Conservation (phyloP, 2,113 vertebrate species). For the Cinclus mexicanus region DNA sequence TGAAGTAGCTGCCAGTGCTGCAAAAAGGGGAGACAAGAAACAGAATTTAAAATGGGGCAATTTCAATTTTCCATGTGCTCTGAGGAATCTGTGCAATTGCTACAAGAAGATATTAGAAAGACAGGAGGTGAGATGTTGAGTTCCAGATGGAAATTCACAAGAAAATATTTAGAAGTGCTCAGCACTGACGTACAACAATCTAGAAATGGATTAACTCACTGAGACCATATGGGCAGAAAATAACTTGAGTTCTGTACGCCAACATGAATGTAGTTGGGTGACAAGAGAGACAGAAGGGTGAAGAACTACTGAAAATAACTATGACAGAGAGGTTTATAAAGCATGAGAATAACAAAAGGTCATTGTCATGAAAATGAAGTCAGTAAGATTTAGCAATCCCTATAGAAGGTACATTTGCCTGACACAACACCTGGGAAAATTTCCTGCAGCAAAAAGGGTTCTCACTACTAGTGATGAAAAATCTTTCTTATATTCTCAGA, state of each 20-base stretch:
- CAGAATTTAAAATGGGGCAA: not conserved
- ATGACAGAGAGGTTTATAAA: not conserved
- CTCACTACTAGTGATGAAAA: not conserved
- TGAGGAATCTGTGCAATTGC: not conserved
- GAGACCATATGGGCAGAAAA: slow-evolving; percentile 47
- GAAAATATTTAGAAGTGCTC: slow-evolving; percentile 54
- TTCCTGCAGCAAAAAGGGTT: accelerated
- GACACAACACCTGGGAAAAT: not conserved
- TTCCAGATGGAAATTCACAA: slow-evolving; percentile 58
- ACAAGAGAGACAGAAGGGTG: slow-evolving; percentile 24
- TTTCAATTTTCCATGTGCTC: not conserved
- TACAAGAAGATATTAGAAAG: slow-evolving; percentile 23
- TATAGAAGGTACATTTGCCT: not conserved
- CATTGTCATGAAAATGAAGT: not conserved
- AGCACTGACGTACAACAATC: slow-evolving; percentile 32
- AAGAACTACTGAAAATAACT: slow-evolving; percentile 35
- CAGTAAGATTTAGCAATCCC: not conserved
- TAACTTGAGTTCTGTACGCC: not conserved
- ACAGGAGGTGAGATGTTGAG: slow-evolving; percentile 29
- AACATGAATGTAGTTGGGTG: not conserved
- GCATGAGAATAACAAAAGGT: not conserved
- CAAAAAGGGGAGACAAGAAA: not conserved
- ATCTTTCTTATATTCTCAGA: not conserved
- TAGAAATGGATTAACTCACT: slow-evolving; percentile 50
- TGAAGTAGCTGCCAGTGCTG: not conserved